Percentiles rank a stretch among this genome's conserved stretches.
These are phyloP conservation scores for Nomada ferruginata DNA, from an alignment of 2,888 invertebrate genomes.

Conservation along the genomic window DNA sequence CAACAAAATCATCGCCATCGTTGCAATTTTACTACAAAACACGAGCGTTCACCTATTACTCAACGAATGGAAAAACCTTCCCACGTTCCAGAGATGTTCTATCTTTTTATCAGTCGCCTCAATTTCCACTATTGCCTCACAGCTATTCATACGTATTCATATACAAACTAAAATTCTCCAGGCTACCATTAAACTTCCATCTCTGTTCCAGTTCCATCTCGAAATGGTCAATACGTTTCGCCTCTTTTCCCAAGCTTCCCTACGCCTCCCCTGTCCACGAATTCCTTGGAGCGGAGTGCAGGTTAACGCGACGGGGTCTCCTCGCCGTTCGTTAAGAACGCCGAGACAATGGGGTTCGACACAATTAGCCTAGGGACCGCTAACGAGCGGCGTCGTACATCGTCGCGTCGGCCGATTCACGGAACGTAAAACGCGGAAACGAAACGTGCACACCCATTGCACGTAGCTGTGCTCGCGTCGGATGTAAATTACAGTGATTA, in stretches of 20 bases:
- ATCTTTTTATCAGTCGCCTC: no score
- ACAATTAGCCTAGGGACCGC: conserved; percentile 44
- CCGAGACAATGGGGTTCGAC: conserved; percentile 49
- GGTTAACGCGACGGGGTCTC: conserved; percentile 34
- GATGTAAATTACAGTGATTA: conserved; percentile 55
- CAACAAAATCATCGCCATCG: no score
- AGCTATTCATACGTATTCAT: no score
- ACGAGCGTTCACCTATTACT: no score
- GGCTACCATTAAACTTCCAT: neutral
- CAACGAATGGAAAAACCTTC: no score
- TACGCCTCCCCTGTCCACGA: neutral
- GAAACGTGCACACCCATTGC: conserved; percentile 34
- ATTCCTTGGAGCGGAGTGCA: conserved; percentile 23
- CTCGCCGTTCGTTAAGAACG: conserved; percentile 10
- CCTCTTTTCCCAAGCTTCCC: conserved; percentile 19
- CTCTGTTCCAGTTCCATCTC: conserved; percentile 7
- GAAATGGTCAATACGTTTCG: neutral
- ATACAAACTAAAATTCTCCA: no score
- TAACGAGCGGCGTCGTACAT: conserved; percentile 41
- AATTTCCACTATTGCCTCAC: no score
- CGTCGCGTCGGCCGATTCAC: conserved; percentile 6
- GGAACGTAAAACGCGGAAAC: conserved; percentile 39
- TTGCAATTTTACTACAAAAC: no score
- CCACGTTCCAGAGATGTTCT: no score
- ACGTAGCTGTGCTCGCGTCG: conserved; percentile 20